Base-by-base conservation (phyloP, 1,140 invertebrate genomes). In the Chironomus tepperi region DNA sequence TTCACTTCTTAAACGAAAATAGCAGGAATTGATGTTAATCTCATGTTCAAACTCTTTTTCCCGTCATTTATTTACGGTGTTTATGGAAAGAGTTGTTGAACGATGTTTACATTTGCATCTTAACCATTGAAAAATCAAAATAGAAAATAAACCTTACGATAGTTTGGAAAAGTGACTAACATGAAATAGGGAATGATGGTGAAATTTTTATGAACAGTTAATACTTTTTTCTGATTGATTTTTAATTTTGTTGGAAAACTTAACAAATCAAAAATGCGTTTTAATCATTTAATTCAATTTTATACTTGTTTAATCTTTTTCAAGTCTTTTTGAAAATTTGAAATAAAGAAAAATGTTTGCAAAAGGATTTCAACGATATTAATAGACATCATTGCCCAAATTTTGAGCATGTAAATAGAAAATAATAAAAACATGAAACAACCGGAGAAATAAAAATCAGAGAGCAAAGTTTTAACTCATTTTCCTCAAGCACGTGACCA, bases 351-450 rank as follows among this genome's bases (percentile, higher is more conserved):
- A 19, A 70, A 70, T 70, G 65, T 70, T 70, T 70, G 18, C 65
- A 9, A 10, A 70, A 70, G 65, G 65, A 70, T 70, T 70, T 16
- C 65, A 70, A 70, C 16, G 65, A 19, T 19, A 70, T 70, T 70
- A 70, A 70, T 70, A 70, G 65, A 70, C 65, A 21, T 70, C 65
- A 70, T 18, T 70, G 65, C 16, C 47, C 12, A 15, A 57, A 57
- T n/a, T 57, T 57, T 57, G 10, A 8, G n/a, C 7, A 34, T 34
- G 24, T 34, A 34, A 34, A 34, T 5, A 34, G 5, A 34, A 34
- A 2, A 1, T 2, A 34, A 34, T 34, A 5, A 34, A 57, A 57
- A 57, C 47, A 57, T 5, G n/a, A 57, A 15, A n/a, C 2, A 34
- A 34, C 24, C 5, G 5, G 5, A 34, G 24, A 34, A 34, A 34